Base-by-base conservation (phyloP, 1,140 invertebrate species). In the Cherax quadricarinatus region DNA sequence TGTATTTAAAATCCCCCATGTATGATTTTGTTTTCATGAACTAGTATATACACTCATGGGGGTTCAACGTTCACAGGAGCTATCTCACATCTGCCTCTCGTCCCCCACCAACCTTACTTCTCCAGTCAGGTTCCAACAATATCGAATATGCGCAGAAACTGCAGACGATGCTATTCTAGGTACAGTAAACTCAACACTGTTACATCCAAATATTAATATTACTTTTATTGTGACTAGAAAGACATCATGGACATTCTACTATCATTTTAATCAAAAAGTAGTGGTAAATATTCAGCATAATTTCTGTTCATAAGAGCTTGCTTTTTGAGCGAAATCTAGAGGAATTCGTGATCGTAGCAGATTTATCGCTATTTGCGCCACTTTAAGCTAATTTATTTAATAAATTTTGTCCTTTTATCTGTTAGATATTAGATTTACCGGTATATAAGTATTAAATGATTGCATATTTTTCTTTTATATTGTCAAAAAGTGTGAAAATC, bases 1-100 rank as follows among this genome's bases (percentile, higher is more conserved):
- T 91, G 90, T 91, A 91, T 91, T 91, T 91, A 91, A 91, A 91
- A 91, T 91, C 90, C 90, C 90, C 90, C 90, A 91, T 91, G 90
- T 91, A 91, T 86, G 85, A 87, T 60, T 86, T 87, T 91, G 90
- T 91, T 91, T 91, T 91, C 79, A 85, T 81, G 84, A 91, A 91
- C 84, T 87, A 86, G 85, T 91, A 91, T 91, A 87, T 91, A 86
- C 85, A 91, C 78, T 86, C 84, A 81, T 81, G 88, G 90, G 90
- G 90, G 90, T 81, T 91, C 70, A 81, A 84, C 90, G 90, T 85
- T 86, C 90, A 87, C 90, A 87, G 90, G 85, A 73, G 87, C 87
- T 89, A 89, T 82, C 90, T 91, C 90, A 91, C 90, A 87, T 91
- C 90, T 91, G 90, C 84, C 90, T 91, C 90, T 91, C 90, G 73